Evolutionary conservation across 2,797 vertebrate genomes (phyloP).

Genomic region (Galagoides demidoff): DNA sequence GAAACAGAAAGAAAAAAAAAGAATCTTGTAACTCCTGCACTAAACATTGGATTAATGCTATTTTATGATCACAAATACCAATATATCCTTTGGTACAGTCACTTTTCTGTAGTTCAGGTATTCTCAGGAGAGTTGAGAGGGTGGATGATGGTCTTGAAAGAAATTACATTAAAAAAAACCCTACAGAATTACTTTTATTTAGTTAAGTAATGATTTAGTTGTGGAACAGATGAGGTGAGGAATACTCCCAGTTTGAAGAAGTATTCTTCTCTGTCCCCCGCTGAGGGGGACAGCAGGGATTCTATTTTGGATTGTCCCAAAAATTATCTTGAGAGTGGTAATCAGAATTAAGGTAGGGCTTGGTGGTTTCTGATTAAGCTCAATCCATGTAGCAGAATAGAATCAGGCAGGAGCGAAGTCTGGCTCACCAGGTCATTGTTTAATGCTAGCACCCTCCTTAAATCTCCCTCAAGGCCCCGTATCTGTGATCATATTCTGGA

Average conservation of each 20-base stretch:
- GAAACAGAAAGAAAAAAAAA: too few species aligned
- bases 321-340: not conserved
- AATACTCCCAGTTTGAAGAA: not conserved
- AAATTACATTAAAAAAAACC: not conserved
- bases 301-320: not conserved
- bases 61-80: not conserved
- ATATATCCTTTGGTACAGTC: too few species aligned
- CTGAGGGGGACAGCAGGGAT: too few species aligned
- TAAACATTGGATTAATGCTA: not conserved
- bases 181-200: not conserved
- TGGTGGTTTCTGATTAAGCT: not conserved
- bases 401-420: not conserved
- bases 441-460: not conserved
- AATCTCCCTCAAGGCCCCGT: not conserved
- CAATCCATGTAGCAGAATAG: accelerated
- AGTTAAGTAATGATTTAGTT: not conserved
- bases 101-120: not conserved
- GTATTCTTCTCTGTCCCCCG: too few species aligned
- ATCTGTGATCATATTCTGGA: not conserved
- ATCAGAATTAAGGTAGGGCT: not conserved
- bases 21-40: too few species aligned
- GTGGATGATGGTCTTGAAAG: not conserved
- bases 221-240: not conserved
- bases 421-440: not conserved
- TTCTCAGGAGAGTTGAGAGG: not conserved